Evolutionary conservation across 2,113 vertebrate species (phyloP).

Genomic region (Podiceps cristatus): DNA sequence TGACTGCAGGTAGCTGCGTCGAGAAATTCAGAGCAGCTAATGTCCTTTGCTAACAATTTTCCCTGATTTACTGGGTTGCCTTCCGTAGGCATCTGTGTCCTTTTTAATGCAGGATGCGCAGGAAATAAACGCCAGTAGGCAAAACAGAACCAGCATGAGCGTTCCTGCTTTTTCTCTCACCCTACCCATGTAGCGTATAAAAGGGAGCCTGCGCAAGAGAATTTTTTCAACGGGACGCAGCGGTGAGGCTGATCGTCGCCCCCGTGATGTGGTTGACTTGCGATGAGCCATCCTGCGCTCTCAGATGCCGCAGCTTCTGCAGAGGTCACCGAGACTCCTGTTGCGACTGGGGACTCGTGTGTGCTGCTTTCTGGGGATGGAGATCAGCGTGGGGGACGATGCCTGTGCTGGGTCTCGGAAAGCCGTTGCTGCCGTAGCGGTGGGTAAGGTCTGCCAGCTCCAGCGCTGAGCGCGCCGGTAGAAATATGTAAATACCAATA

Average conservation of each 20-base stretch:
- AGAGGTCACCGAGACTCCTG: background rate
- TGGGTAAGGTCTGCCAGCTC: background rate
- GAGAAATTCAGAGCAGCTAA: background rate
- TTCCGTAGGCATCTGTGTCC: background rate
- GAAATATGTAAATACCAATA: slow-evolving; percentile 33
- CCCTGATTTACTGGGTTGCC: background rate
- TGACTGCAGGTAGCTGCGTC: accelerated
- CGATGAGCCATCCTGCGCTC: background rate
- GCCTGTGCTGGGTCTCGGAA: background rate
- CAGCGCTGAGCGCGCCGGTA: accelerated
- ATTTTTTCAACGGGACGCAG: background rate
- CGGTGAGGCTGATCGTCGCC: background rate
- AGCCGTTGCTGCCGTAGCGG: background rate
- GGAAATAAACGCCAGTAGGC: background rate
- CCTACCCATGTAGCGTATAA: accelerated
- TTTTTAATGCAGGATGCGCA: background rate
- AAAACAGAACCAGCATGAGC: background rate
- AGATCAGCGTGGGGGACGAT: background rate
- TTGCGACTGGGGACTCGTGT: background rate
- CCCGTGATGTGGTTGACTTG: background rate
- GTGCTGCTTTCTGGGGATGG: background rate
- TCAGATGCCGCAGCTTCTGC: background rate
- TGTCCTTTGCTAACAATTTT: background rate
- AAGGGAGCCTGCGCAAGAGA: accelerated
- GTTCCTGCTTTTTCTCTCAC: background rate